These are phyloP conservation scores for Megalurothrips usitatus DNA, from an alignment of 2,888 invertebrate species.

Conservation along the genomic window DNA sequence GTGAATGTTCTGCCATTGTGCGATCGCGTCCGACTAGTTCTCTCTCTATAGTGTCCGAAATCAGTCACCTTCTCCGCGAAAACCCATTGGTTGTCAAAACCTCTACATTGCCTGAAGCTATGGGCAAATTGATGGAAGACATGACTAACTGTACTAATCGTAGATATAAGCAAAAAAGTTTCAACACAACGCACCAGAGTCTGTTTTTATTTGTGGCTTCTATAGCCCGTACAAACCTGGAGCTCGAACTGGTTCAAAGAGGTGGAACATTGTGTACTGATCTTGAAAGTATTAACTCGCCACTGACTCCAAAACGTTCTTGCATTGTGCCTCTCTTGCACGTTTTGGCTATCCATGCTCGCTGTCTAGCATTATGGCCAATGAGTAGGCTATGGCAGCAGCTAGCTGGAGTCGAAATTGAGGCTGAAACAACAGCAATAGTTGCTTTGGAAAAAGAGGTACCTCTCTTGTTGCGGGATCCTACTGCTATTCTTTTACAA, in stretches of 20 bases:
- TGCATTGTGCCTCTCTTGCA: conserved; percentile 85
- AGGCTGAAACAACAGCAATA: conserved; percentile 43
- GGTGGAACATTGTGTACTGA: conserved; percentile 65
- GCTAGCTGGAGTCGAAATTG: conserved; percentile 48
- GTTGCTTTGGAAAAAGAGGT: conserved; percentile 55
- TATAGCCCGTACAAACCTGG: conserved; percentile 84
- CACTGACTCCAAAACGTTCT: conserved; percentile 68
- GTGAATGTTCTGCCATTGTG: conserved; percentile 61
- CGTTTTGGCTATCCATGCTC: conserved; percentile 80
- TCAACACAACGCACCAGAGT: conserved; percentile 60
- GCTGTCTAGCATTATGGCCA: conserved; percentile 62
- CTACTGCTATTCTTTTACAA: conserved; percentile 78
- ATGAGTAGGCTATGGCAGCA: conserved; percentile 57
- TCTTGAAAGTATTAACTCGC: conserved; percentile 44
- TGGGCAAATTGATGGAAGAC: conserved; percentile 90
- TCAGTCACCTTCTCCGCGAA: conserved; percentile 60
- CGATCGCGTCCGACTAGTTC: conserved; percentile 54
- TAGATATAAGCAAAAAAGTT: conserved; percentile 68
- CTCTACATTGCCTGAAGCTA: conserved; percentile 75
- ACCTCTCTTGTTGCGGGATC: conserved; percentile 82
- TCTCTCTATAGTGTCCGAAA: conserved; percentile 48
- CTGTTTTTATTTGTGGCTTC: conserved; percentile 86
- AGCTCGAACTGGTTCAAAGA: conserved; percentile 84
- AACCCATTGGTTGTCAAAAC: conserved; percentile 48
- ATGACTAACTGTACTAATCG: conserved; percentile 84